Conservation (phyloP, 2,113 vertebrate species). For the Macrotis lagotis region DNA sequence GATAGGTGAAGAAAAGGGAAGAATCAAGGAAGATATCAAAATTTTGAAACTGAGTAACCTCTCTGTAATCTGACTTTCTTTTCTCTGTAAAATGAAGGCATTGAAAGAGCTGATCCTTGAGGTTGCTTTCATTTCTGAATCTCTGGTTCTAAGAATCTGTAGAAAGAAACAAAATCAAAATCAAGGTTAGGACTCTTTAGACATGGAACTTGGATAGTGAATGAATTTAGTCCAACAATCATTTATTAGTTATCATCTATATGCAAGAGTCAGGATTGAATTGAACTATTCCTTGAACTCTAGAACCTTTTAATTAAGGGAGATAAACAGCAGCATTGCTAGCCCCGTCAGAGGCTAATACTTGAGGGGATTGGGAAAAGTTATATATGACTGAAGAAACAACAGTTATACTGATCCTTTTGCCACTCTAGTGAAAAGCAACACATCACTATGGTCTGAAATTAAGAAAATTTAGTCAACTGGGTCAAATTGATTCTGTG, state of each 20-base stretch:
- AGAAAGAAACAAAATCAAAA: neutral
- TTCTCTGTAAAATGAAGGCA: neutral
- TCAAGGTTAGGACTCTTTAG: neutral
- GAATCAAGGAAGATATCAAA: neutral
- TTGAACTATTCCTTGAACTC: neutral
- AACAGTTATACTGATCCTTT: neutral
- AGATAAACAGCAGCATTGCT: neutral
- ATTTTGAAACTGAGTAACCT: neutral
- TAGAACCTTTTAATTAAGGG: neutral
- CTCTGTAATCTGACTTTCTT: neutral
- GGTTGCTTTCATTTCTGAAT: neutral
- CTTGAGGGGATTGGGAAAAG: too few relatives aligned
- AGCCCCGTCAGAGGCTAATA: neutral
- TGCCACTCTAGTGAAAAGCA: neutral
- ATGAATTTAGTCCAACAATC: neutral
- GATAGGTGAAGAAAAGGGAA: neutral
- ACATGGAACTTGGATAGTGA: neutral
- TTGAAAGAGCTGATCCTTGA: neutral
- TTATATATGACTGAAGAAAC: too few relatives aligned
- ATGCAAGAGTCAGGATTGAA: neutral
- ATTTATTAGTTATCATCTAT: neutral
- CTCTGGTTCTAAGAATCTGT: neutral
- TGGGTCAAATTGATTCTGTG: neutral
- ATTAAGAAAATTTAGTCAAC: neutral
- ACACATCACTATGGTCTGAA: neutral